Evolutionary conservation across 2,113 vertebrate genomes (phyloP).

Genomic region (Uria aalge): DNA sequence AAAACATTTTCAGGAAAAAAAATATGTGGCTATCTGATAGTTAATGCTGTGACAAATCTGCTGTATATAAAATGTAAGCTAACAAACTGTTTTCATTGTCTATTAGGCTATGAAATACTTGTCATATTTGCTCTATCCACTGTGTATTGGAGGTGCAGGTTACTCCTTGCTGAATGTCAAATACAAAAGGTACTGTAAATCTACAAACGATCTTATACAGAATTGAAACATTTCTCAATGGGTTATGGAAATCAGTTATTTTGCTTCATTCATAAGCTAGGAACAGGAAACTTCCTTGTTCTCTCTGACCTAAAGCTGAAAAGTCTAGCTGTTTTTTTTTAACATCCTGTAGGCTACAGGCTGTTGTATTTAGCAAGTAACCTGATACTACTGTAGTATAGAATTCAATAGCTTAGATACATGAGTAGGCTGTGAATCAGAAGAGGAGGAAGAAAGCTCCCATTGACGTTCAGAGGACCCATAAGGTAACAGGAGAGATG

Average conservation of each 20-base stretch:
- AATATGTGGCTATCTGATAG: neutral
- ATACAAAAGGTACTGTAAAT: constrained; percentile 87
- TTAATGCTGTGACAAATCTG: neutral
- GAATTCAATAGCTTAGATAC: neutral
- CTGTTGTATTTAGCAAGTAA: neutral
- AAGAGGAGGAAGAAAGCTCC: neutral
- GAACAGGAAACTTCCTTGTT: neutral
- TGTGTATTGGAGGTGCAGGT: constrained; percentile 88
- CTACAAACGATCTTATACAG: neutral
- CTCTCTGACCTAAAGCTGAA: neutral
- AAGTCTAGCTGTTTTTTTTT: neutral
- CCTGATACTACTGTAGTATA: neutral
- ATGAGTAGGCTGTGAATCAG: neutral
- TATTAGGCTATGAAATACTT: constrained; percentile 89
- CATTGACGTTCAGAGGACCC: neutral
- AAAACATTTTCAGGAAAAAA: neutral
- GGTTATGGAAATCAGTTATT: neutral
- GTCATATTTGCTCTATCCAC: constrained; percentile 91
- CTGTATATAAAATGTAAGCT: neutral
- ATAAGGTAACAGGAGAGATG: neutral
- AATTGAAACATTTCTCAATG: neutral
- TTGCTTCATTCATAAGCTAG: neutral
- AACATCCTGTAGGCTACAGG: neutral
- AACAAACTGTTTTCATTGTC: neutral
- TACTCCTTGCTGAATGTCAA: constrained; percentile 91